These are phyloP conservation scores for Drosophila santomea DNA, from an alignment of 1,140 invertebrate genomes.

Conservation along the genomic window DNA sequence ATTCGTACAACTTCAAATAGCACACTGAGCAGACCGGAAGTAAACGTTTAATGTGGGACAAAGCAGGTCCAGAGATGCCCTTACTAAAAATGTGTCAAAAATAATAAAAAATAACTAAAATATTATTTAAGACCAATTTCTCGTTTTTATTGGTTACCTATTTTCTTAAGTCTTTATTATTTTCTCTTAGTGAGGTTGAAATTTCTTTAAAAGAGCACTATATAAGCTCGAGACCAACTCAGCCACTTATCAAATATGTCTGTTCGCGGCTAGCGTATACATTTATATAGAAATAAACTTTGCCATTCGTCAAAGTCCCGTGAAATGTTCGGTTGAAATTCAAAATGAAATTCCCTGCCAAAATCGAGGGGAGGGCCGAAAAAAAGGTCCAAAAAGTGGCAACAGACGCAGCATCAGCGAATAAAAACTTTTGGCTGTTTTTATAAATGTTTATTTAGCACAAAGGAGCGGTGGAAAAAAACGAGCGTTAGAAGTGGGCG, in stretches of 20 bases:
- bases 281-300: constrained; percentile 59
- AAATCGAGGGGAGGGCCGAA: constrained; percentile 4
- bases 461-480: constrained; percentile 25
- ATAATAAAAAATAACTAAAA: too few species aligned
- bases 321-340: constrained; percentile 65
- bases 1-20: constrained; percentile 39
- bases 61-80: not conserved
- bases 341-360: constrained; percentile 71
- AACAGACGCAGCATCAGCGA: constrained; percentile 67
- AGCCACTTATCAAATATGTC: constrained; percentile 28
- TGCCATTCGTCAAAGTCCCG: constrained; percentile 63
- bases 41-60: not conserved
- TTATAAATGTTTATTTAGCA: constrained; percentile 82
- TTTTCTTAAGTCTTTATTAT: too few species aligned
- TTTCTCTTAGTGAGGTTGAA: not conserved
- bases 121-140: too few species aligned
- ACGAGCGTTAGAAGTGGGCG: constrained; percentile 23
- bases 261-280: constrained; percentile 5
- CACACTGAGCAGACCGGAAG: constrained; percentile 19
- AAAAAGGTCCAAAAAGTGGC: constrained; percentile 44
- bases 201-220: not conserved
- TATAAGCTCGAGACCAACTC: constrained; percentile 17
- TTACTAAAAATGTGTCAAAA: not conserved
- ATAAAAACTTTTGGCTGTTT: constrained; percentile 73
- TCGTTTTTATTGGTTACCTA: too few species aligned